phyloP scores from a whole-genome alignment of 2,888 invertebrate species.

The Colostygia pectinataria region DNA sequence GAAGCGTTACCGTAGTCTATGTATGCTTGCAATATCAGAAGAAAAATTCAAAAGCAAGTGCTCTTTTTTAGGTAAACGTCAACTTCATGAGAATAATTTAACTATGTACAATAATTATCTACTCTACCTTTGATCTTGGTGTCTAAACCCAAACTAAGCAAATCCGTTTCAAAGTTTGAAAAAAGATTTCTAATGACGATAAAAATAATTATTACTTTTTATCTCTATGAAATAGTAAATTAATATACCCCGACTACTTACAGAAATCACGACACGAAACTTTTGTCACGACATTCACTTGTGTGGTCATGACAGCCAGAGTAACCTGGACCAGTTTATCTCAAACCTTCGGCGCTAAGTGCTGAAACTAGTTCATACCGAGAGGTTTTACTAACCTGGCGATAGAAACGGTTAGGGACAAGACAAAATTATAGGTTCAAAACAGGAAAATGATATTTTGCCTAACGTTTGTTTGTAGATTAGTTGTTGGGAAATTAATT shows the following conservation, averaged over 20 bases:
- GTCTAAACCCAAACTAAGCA: too few relatives aligned
- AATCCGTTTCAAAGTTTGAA: too few relatives aligned
- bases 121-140: too few relatives aligned
- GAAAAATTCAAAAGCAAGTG: too few relatives aligned
- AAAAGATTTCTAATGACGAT: background rate
- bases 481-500: slow-evolving; percentile 50
- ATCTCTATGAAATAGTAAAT: slow-evolving; percentile 2
- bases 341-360: background rate
- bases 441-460: slow-evolving; percentile 60
- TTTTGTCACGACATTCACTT: slow-evolving; percentile 53
- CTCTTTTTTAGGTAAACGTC: too few relatives aligned
- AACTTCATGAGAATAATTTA: too few relatives aligned
- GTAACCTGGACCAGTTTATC: slow-evolving; percentile 36
- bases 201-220: slow-evolving; percentile 6
- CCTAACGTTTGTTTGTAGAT: slow-evolving; percentile 48
- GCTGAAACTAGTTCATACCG: slow-evolving; percentile 6
- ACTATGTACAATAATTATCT: too few relatives aligned
- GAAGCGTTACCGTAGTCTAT: too few relatives aligned
- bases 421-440: slow-evolving; percentile 61
- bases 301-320: slow-evolving; percentile 57
- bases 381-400: slow-evolving; percentile 41
- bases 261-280: slow-evolving; percentile 40
- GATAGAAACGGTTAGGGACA: slow-evolving; percentile 33
- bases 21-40: too few relatives aligned
- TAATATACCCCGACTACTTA: slow-evolving; percentile 35